Base-by-base conservation (phyloP, 92 coral and sea anemone species). In the Siderastrea radians region DNA sequence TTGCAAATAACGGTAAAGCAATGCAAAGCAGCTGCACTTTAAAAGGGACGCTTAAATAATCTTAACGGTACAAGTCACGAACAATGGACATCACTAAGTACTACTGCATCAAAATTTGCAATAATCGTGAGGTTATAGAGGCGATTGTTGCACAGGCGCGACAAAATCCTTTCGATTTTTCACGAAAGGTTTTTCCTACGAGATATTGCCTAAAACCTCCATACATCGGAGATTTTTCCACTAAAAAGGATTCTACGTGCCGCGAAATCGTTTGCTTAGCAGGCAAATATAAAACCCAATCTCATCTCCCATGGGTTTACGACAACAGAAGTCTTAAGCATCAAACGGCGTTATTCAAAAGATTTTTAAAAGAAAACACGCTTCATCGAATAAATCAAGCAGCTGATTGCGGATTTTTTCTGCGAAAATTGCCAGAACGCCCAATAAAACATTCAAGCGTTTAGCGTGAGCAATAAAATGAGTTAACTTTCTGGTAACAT, bases 291-390 rank as follows among this genome's bases (percentile, higher is more conserved):
- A 26, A 9, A 17, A 5, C 38, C 38, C 45, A 66, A 19, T n/a
- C 66, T n/a, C 14, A 44, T 38, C 49, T 49, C 83, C 83, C 83
- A 48, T 78, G 83, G 72, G 72, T 17, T 48, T 78, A 7, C 55
- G 11, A 64, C 83, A 63, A 78, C 59, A 78, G 10, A 59, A 52
- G 49, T 43, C 49, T 59, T 14, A 3, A 46, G 38, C 70, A 16
- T 62, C 82, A 78, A 46, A 17, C 70, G 46, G 70, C 71, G 82
- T 60, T 49, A 50, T 78, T 78, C 19, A 78, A 60, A 63, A 26
- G 67, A 77, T 0, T 26, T 45, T 57, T 15, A 6, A 75, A 59
- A 59, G 81, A 45, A 15, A 59, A 47, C 81, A 38, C 38, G 44
- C 13, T 17, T 45, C 43, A 49, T 63, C 49, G 59, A 46, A 49